Base-by-base conservation (phyloP, 2,888 invertebrate genomes). In the Hymenopus coronatus region DNA sequence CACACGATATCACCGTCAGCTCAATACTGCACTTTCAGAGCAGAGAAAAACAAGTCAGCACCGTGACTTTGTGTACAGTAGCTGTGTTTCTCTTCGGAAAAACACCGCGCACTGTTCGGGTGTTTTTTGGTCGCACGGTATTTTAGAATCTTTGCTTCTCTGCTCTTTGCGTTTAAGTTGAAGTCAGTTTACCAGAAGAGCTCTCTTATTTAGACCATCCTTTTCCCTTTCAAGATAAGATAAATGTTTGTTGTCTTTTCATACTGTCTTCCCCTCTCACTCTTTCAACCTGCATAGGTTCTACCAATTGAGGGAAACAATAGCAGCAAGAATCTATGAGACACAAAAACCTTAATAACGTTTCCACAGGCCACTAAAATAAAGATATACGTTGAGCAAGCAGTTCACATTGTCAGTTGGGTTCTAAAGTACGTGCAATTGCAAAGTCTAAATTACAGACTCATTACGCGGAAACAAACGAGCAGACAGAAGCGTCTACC, bases 401-500 rank as follows among this genome's bases (percentile, higher is more conserved):
- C 54, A 46, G 14, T 46, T 46, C 46, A 46, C 46, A 46, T 46
- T 70, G 54, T 70, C 54, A 70, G 25, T 20, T 70, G 20, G 15
- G 14, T 54, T 15, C 54, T 54, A 54, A 54, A 54, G 54, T 14
- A 81, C 86, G 54, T 25, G 81, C 86, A 70, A 28, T 81, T 86
- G 54, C 86, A 30, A 28, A 30, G 81, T 33, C 86, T 86, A 86
- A 86, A 86, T 86, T 86, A 86, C 70, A 28, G 86, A 86, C 86
- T 86, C 86, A 81, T 86, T 86, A 86, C 86, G 54, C 81, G 28
- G 81, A 86, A 86, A 86, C 81, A 86, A 81, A 86, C 70, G 85
- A 85, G 86, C 20, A 70, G 20, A 70, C 54, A 70, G 54, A 70
- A 70, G 54, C 54, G 54, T 70, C 54, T 70, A 3, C 54, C 54